Conservation (phyloP, 2,797 vertebrate species). For the Kryptolebias ocellatus region DNA sequence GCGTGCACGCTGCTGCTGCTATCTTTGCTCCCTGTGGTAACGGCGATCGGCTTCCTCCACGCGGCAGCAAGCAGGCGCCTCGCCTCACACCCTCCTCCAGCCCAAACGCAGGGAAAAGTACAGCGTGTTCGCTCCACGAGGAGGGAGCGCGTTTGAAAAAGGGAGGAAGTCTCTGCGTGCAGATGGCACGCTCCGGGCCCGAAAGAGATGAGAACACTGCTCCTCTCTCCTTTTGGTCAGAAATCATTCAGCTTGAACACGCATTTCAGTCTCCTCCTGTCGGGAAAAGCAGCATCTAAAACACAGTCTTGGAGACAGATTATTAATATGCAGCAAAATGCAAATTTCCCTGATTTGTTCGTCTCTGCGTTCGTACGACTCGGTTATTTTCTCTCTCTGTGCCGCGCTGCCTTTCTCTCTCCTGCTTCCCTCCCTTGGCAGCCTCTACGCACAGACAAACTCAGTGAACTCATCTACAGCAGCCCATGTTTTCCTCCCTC, state of each 20-base stretch:
- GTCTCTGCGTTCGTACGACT: slow-evolving; percentile 53
- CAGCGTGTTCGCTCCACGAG: slow-evolving; percentile 36
- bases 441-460: slow-evolving; percentile 57
- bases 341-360: slow-evolving; percentile 59
- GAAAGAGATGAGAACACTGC: slow-evolving; percentile 62
- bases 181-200: slow-evolving; percentile 72
- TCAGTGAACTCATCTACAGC: slow-evolving; percentile 61
- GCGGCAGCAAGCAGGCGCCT: slow-evolving; percentile 26
- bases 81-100: slow-evolving; percentile 27
- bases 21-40: slow-evolving; percentile 25
- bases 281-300: slow-evolving; percentile 51
- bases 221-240: slow-evolving; percentile 1
- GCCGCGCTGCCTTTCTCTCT: slow-evolving; percentile 42
- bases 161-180: slow-evolving; percentile 51
- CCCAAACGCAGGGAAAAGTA: slow-evolving; percentile 29
- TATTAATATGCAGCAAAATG: slow-evolving; percentile 67
- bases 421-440: slow-evolving; percentile 61
- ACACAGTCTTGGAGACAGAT: slow-evolving; percentile 51
- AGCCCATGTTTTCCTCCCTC: slow-evolving; percentile 44
- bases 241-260: slow-evolving; percentile 6
- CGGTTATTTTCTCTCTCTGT: slow-evolving; percentile 29
- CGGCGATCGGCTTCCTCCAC: slow-evolving; percentile 40
- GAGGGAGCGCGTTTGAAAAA: slow-evolving; percentile 33
- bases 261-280: slow-evolving; percentile 27
- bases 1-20: slow-evolving; percentile 30